These are phyloP conservation scores for Diorhabda sublineata DNA, from an alignment of 1,140 invertebrate genomes.

Conservation along the genomic window DNA sequence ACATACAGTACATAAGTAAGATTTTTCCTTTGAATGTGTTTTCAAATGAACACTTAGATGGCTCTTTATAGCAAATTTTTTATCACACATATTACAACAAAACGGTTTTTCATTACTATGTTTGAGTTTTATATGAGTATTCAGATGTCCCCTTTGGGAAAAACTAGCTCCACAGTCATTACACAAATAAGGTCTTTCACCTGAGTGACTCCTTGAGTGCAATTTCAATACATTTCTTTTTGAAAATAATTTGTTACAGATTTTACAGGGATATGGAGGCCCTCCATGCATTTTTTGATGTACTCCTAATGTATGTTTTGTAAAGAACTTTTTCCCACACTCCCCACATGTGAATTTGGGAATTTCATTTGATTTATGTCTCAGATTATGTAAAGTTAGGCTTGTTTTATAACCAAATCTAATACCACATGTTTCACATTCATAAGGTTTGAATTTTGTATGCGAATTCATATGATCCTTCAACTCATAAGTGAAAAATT, in stretches of 20 bases:
- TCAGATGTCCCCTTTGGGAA: slow-evolving; percentile 61
- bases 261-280: slow-evolving; percentile 65
- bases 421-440: slow-evolving; percentile 63
- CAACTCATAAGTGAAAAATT: slow-evolving; percentile 3
- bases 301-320: slow-evolving; percentile 12
- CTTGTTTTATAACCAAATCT: slow-evolving; percentile 56
- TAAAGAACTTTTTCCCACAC: slow-evolving; percentile 28
- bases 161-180: slow-evolving; percentile 68
- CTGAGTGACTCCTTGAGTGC: slow-evolving; percentile 70
- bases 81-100: slow-evolving; percentile 27
- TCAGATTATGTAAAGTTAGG: slow-evolving; percentile 44
- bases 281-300: slow-evolving; percentile 49
- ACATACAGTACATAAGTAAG: background rate
- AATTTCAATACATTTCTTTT: slow-evolving; percentile 49
- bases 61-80: slow-evolving; percentile 24
- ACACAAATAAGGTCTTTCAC: slow-evolving; percentile 70
- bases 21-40: background rate
- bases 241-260: slow-evolving; percentile 71
- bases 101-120: slow-evolving; percentile 52
- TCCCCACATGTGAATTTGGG: slow-evolving; percentile 34
- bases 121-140: slow-evolving; percentile 57
- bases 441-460: slow-evolving; percentile 57
- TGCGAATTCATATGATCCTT: slow-evolving; percentile 56
- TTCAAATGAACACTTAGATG: background rate
- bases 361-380: slow-evolving; percentile 47